phyloP scores from a whole-genome alignment of 2,113 vertebrate genomes.

The human (Homo sapiens) region GRCh38 chr11:1420501-1421000 shows the following conservation, averaged over 20 bases:
- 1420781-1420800: neutral
- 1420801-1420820: no score
- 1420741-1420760: neutral
- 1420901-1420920: no score
- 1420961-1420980: neutral
- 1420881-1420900: neutral
- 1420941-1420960: neutral
- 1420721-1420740: neutral
- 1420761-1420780: neutral
- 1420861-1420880: no score
- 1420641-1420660: neutral
- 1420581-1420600: neutral
- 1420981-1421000: no score
- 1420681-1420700: neutral
- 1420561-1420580: neutral
- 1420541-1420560: rapidly evolving
- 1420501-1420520: rapidly evolving
- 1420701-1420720: no score
- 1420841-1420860: no score
- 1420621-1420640: neutral
- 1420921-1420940: no score
- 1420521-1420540: neutral
- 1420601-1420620: neutral
- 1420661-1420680: neutral
- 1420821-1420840: no score